Conservation (phyloP, 2,797 vertebrate genomes). For the Schizothorax lantsangensis region DNA sequence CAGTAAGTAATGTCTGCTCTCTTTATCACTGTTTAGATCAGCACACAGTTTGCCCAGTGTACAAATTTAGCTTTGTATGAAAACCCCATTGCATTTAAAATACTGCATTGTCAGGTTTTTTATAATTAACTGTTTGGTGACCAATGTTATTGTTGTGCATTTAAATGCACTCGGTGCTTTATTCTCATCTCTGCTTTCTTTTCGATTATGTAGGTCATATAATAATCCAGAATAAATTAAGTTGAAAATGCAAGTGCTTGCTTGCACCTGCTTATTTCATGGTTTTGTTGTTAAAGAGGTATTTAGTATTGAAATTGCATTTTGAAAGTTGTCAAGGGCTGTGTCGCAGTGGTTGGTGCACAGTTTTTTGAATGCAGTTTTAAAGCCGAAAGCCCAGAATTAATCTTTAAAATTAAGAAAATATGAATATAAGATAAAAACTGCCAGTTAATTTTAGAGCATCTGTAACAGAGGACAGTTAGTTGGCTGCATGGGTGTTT, state of each 20-base stretch:
- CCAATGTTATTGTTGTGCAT: not conserved
- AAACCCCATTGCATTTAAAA: not conserved
- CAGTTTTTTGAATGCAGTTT: not conserved
- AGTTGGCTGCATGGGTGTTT: constrained; percentile 14
- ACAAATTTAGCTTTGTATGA: not conserved
- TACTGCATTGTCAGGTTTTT: not conserved
- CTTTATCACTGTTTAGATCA: not conserved
- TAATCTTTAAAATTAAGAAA: not conserved
- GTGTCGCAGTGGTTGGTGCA: not conserved
- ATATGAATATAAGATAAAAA: not conserved
- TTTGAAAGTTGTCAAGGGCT: not conserved
- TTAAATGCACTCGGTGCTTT: not conserved
- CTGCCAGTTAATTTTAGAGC: not conserved
- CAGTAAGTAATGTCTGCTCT: not conserved
- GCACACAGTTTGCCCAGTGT: not conserved
- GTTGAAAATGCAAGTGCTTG: not conserved
- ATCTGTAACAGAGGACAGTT: constrained; percentile 16
- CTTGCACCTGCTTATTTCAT: not conserved
- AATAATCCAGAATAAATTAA: not conserved
- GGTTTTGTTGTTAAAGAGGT: not conserved
- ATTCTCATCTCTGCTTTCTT: not conserved
- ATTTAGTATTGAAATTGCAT: not conserved
- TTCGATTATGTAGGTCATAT: not conserved
- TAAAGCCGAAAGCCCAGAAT: not conserved
- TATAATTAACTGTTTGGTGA: not conserved